Evolutionary conservation across 2,113 vertebrate species (phyloP).

Genomic region (Plecturocebus donacophilus): DNA sequence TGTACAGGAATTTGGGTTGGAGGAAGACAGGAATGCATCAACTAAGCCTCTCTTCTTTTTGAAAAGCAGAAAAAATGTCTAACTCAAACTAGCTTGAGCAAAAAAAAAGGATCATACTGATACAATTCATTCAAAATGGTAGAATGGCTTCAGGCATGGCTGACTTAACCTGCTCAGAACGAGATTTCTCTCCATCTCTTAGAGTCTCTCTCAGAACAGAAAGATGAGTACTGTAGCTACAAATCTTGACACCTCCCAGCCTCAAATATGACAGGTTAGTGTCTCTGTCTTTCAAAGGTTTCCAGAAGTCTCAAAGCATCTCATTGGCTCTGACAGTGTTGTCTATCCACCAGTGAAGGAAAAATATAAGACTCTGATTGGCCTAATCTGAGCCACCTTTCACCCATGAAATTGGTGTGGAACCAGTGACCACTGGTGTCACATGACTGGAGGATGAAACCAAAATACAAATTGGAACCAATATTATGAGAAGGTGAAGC

Average conservation of each 20-base stretch:
- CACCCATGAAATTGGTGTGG: too few relatives aligned
- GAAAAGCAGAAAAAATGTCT: neutral
- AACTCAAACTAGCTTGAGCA: neutral
- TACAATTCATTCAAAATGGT: neutral
- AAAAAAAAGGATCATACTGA: neutral
- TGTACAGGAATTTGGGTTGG: neutral
- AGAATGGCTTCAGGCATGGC: neutral
- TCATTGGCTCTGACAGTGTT: fast-evolving
- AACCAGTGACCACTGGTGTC: neutral
- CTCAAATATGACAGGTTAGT: neutral
- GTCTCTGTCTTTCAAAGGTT: neutral
- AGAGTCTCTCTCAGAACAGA: neutral
- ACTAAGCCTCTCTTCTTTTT: neutral
- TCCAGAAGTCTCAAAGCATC: neutral
- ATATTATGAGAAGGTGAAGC: neutral
- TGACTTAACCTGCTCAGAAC: neutral
- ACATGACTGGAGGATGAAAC: neutral
- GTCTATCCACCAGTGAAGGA: neutral
- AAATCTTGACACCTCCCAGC: neutral
- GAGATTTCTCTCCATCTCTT: neutral
- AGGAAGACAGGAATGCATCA: neutral
- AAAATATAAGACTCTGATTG: neutral
- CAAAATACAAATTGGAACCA: neutral
- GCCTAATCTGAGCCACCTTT: neutral
- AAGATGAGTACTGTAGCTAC: fast-evolving